Conservation (phyloP, 2,888 invertebrate genomes). For the Apotomis turbidana region DNA sequence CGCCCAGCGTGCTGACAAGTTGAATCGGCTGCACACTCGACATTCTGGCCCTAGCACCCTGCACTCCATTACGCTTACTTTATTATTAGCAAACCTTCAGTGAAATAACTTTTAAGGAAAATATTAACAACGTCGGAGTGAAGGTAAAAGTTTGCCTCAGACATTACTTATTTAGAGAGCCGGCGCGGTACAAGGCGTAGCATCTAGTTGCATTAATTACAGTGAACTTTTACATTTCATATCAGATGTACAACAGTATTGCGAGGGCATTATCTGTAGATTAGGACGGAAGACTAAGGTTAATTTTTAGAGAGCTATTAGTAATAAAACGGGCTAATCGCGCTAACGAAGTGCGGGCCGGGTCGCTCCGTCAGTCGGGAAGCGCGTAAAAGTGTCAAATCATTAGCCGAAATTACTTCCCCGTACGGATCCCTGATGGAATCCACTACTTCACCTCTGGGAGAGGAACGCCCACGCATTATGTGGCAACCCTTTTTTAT, state of each 20-base stretch:
- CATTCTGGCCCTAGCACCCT: background rate
- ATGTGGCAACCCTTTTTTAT: conserved; percentile 18
- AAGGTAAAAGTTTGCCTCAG: conserved; percentile 35
- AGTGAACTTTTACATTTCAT: background rate
- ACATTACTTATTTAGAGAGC: conserved; percentile 35
- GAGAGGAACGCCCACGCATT: conserved; percentile 24
- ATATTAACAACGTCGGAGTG: conserved; percentile 34
- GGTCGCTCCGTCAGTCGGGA: conserved; percentile 52
- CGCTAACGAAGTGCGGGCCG: conserved; percentile 65
- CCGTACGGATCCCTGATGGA: conserved; percentile 52
- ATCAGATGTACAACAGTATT: background rate
- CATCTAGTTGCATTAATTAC: conserved; percentile 16
- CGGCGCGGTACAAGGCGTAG: conserved; percentile 12
- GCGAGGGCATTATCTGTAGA: background rate
- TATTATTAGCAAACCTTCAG: conserved; percentile 25
- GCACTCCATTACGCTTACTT: conserved; percentile 29
- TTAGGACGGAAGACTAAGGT: conserved; percentile 43
- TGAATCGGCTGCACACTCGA: conserved; percentile 16
- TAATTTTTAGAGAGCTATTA: conserved; percentile 67
- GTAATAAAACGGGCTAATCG: conserved; percentile 67
- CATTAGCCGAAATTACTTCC: conserved; percentile 71
- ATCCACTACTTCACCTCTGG: conserved; percentile 40
- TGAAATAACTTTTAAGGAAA: conserved; percentile 26
- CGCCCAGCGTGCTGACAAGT: conserved; percentile 26
- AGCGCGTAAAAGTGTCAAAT: conserved; percentile 71